Evolutionary conservation across 92 coral and sea anemone species (phyloP).

Genomic region (Scolanthus callimorphus): DNA sequence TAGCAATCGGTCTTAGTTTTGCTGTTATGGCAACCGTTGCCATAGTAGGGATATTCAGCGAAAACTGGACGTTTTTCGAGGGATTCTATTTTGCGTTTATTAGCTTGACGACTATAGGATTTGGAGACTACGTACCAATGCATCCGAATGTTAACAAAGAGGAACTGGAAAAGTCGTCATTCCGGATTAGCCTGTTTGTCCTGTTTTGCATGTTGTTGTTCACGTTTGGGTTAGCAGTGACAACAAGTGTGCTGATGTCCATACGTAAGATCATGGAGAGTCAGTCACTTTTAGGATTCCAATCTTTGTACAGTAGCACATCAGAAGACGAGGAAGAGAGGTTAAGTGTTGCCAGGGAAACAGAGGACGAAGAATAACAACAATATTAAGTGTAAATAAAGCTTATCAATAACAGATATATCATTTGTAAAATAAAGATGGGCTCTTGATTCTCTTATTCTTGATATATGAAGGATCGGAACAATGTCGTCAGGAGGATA

Average conservation of each 20-base stretch:
- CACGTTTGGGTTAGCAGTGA: constrained; percentile 82
- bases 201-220: constrained; percentile 75
- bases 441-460: too few relatives aligned
- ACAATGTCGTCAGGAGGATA: too few relatives aligned
- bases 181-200: constrained; percentile 64
- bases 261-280: constrained; percentile 82
- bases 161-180: constrained; percentile 56
- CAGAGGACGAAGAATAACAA: too few relatives aligned
- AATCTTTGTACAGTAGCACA: constrained; percentile 62
- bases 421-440: too few relatives aligned
- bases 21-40: constrained; percentile 66
- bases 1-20: constrained; percentile 42
- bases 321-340: constrained; percentile 51
- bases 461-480: too few relatives aligned
- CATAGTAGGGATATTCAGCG: constrained; percentile 66
- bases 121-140: constrained; percentile 94
- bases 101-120: constrained; percentile 93
- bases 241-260: constrained; percentile 72
- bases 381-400: too few relatives aligned
- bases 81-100: constrained; percentile 98
- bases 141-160: constrained; percentile 67
- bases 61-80: constrained; percentile 90
- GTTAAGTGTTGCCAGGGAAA: too few relatives aligned
- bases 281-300: constrained; percentile 60
- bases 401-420: too few relatives aligned